A percentile compares a stretch with the other conserved stretches of the same genome.
Evolutionary conservation across 2,888 invertebrate species (phyloP).

Genomic region (Trypoxylon attenuatum): DNA sequence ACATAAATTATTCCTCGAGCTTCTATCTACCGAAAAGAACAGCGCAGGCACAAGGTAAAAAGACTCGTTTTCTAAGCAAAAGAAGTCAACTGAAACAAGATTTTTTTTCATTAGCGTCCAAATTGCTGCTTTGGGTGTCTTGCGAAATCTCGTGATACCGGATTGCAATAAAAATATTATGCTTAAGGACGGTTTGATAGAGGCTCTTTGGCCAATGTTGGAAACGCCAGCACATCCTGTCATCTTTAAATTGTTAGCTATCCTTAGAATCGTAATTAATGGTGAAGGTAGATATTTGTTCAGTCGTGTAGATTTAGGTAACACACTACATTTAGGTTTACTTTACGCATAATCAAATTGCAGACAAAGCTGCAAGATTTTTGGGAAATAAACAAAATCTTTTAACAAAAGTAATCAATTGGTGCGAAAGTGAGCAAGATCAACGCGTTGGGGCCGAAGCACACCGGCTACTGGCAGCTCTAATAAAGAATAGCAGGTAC

Average conservation of each 20-base stretch:
- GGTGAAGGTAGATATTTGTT: conserved; percentile 80
- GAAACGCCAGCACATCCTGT: conserved; percentile 84
- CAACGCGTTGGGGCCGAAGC: conserved; percentile 91
- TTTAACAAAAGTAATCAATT: conserved; percentile 81
- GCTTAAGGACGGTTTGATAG: conserved; percentile 83
- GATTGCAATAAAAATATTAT: conserved; percentile 84
- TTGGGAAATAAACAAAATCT: conserved; percentile 80
- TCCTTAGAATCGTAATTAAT: conserved; percentile 90
- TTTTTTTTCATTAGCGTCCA: too few relatives aligned
- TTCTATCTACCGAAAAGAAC: conserved; percentile 73
- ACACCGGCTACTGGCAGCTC: conserved; percentile 86
- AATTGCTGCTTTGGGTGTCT: conserved; percentile 85
- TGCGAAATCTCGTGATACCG: conserved; percentile 86
- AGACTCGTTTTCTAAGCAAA: too few relatives aligned
- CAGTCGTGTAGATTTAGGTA: background rate
- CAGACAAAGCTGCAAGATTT: conserved; percentile 83
- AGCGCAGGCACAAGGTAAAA: too few relatives aligned
- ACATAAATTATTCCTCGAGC: conserved; percentile 79
- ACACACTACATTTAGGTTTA: background rate
- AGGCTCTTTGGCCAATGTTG: conserved; percentile 83
- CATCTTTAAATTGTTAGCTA: conserved; percentile 90
- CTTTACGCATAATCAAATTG: conserved; percentile 35
- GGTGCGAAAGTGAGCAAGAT: conserved; percentile 87
- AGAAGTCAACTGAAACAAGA: conserved; percentile 64
- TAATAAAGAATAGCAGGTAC: conserved; percentile 81